A percentile compares a stretch with the other conserved stretches of the same genome.
These are phyloP conservation scores for Brachyalestes nurse DNA, from an alignment of 2,797 vertebrate species.

Conservation along the genomic window DNA sequence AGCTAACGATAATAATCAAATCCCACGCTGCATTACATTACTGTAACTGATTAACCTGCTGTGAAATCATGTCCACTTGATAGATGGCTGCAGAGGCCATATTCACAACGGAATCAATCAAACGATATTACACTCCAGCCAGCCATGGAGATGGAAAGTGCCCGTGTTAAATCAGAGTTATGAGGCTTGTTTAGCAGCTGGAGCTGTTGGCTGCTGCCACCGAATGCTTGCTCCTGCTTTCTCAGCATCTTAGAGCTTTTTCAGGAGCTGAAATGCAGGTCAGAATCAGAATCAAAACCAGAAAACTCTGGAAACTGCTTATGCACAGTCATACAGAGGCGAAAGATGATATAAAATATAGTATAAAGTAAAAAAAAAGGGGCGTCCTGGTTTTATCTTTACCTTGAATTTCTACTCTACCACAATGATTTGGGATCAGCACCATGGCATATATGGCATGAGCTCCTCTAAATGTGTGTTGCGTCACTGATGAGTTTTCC, in stretches of 20 bases:
- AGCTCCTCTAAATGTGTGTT: too few relatives aligned
- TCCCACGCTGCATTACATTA: conserved; percentile 47
- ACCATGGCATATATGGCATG: too few relatives aligned
- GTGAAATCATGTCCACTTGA: conserved; percentile 48
- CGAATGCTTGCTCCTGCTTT: conserved; percentile 20
- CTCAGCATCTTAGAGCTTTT: background rate
- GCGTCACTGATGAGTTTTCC: too few relatives aligned
- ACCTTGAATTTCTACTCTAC: too few relatives aligned
- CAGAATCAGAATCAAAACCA: too few relatives aligned
- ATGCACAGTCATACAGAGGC: too few relatives aligned
- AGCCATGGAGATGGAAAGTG: conserved; percentile 36
- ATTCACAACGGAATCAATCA: conserved; percentile 57
- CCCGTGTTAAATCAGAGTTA: conserved; percentile 57
- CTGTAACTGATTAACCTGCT: conserved; percentile 47
- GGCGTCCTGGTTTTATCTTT: too few relatives aligned
- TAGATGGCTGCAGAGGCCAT: conserved; percentile 37
- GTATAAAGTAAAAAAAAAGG: too few relatives aligned
- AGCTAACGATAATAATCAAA: conserved; percentile 44
- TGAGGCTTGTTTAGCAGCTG: conserved; percentile 56
- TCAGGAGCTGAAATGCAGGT: too few relatives aligned
- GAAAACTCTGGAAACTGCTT: too few relatives aligned
- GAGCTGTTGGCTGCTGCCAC: conserved; percentile 17
- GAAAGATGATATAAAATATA: too few relatives aligned
- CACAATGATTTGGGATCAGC: too few relatives aligned
- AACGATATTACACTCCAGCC: conserved; percentile 47